Base-by-base conservation (phyloP, 2,888 invertebrate genomes). In the Polietes domitor region DNA sequence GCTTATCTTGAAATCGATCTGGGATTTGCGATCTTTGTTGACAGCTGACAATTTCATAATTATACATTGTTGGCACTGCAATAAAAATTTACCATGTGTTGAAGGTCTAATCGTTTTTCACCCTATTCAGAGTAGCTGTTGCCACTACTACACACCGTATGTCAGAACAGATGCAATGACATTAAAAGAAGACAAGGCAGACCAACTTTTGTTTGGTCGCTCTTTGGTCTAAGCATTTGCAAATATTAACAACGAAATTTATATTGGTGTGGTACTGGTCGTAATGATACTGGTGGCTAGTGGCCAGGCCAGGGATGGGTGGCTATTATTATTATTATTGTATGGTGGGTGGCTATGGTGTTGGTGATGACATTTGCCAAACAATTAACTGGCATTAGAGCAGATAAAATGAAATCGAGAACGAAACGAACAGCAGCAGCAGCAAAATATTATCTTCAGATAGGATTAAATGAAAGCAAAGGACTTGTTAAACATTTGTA, bases 351-450 rank as follows among this genome's bases (percentile, higher is more conserved):
- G 41, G 41, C 24, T 58, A 32, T 19, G 17, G 19, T 12, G 72
- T 63, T 80, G 75, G 83, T 83, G 83, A 80, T 83, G 83, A 83
- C 83, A 80, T 80, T 83, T 83, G 75, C 80, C 80, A 83, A 61
- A 75, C 83, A 83, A 83, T 83, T 83, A 83, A 80, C 80, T 75
- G 61, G 77, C 71, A 83, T 80, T 77, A 83, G 65, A 77, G 65
- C 43, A 73, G 79, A 83, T 79, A 68, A 68, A 83, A 77, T 75
- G 77, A 78, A 61, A 80, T 77, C 76, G 79, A 75, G 77, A 61
- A 61, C 28, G 17, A 26, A 55, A 55, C 21, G 58, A 58, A 26
- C 58, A 71, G 43, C 55, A 76, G 70, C 41, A 74, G 24, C 32
- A 50, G 19, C 53, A 32, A 55, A 76, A 47, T 73, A 65, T 70